A percentile compares a stretch with the other conserved stretches of the same genome.
Evolutionary conservation across 2,797 vertebrate species (phyloP).

Genomic region (Myotis myotis): DNA sequence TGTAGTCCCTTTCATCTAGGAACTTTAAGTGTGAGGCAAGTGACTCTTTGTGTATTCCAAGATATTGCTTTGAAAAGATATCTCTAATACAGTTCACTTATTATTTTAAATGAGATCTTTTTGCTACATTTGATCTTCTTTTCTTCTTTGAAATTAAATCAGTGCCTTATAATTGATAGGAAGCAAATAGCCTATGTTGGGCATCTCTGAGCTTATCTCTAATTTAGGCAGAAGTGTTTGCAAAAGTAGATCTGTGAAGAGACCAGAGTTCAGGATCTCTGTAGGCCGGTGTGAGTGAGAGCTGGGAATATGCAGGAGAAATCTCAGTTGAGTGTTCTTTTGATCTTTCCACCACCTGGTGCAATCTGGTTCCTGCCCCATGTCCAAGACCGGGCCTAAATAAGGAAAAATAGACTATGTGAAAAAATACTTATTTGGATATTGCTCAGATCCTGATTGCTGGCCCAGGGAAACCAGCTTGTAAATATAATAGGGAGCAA

Average conservation of each 20-base stretch:
- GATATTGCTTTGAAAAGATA: constrained; percentile 8
- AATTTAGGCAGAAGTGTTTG: constrained; percentile 41
- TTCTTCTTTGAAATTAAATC: constrained; percentile 48
- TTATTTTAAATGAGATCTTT: constrained; percentile 48
- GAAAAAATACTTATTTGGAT: neutral
- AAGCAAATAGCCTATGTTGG: constrained; percentile 42
- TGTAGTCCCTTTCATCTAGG: neutral
- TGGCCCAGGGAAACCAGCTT: neutral
- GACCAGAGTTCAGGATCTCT: neutral
- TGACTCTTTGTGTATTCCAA: constrained; percentile 18
- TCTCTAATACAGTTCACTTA: neutral
- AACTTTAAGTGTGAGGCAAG: neutral
- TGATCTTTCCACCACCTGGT: neutral
- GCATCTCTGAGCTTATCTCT: constrained; percentile 37
- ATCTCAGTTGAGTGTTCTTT: constrained; percentile 32
- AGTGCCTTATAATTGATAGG: constrained; percentile 50
- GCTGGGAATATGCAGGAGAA: neutral
- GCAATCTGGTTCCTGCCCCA: neutral
- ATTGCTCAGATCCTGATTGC: neutral
- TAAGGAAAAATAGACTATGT: neutral
- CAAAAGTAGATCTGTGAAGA: neutral
- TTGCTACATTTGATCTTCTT: constrained; percentile 34
- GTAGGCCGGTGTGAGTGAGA: neutral
- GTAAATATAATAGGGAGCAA: neutral
- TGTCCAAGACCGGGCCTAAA: neutral